Evolutionary conservation across 2,797 vertebrate genomes (phyloP), one percentile per base, ranked within the genome.

Genomic region (Coilia nasus): DNA sequence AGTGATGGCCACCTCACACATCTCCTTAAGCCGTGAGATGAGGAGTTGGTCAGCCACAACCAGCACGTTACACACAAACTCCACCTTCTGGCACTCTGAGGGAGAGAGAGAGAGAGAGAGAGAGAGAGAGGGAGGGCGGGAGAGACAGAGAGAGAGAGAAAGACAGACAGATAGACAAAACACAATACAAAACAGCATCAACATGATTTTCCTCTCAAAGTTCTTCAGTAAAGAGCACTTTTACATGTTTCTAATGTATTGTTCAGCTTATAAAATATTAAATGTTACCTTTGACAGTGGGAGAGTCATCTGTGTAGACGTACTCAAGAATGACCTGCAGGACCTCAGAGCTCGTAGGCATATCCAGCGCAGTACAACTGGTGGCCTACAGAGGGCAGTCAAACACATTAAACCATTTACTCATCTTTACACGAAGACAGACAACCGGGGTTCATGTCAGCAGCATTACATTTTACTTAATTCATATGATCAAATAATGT

Each of bases 11-110:
- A 98, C 97, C 93, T 99, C 98, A 86, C 98, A 99, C 88, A 99
- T 97, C 93, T 99, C 98, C 93, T 99, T 99, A 59, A 99, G 92
- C 28, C 98, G 95, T 25, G 93, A 95, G 93, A 98, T 97, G 83
- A 99, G 96, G 83, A 99, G 95, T 86, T 99, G 98, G 92, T 99
- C 98, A 2, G 98, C 98, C 89, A 99, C 97, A 86, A 98, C 97
- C 91, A 99, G 95, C 64, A 97, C 95, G 0, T 95, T 97, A 92
- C 98, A 99, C 81, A 98, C 90, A 93, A 99, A 99, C 92, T 98
- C 98, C 83, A 99, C 96, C 81, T 97, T 97, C 83, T 95, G 91
- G 91, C 94, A 97, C 83, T 98, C 98, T 99, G 93, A 57, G 75
- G 21, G 7, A 25, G 4, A 88, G 80, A 90, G 28, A 19, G 50